Base-by-base conservation (phyloP, 1,140 invertebrate species). In the Drosophila orosa region DNA sequence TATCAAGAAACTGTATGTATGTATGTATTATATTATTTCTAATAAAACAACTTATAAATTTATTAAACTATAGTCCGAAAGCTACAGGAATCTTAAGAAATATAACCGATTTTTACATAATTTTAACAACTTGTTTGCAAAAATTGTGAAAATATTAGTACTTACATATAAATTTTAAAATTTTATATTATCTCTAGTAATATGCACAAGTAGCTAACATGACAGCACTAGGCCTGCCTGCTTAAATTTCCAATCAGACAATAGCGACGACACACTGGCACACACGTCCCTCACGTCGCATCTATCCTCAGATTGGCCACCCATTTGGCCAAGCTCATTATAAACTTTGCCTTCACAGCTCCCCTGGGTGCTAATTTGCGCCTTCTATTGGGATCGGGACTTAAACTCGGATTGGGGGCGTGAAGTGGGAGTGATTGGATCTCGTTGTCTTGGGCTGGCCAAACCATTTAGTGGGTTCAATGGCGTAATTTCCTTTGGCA, bases 291-390 rank as follows among this genome's bases (percentile, higher is more conserved):
- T 35, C 55, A 58, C 47, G 42, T 17, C 35, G 45, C 35, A 52
- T 66, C 62, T 42, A 37, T 35, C 58, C 54, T 42, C 55, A 50
- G 35, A 80, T 52, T 65, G 44, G 44, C 33, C 52, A 59, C 56
- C 55, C 67, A 57, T 57, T 57, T 56, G 44, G 50, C 69, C 74
- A 75, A 87, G 79, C 82, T 82, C 83, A 86, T 86, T 86, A 86
- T 87, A 86, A 82, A 86, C 82, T 87, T 82, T 87, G 79, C 74
- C 83, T 68, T 72, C 58, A 63, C 65, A 67, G 60, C 58, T 86
- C 82, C 82, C 83, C 66, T 75, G 82, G 75, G 82, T 87, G 74
- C 74, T 82, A 87, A 85, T 85, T 85, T 87, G 79, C 60, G 69
- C 65, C 52, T 35, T 33, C 37, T 63, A 22, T 35, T 39, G 15